Base-by-base conservation (phyloP, 2,888 invertebrate genomes). In the Stenolophus ochropezus region DNA sequence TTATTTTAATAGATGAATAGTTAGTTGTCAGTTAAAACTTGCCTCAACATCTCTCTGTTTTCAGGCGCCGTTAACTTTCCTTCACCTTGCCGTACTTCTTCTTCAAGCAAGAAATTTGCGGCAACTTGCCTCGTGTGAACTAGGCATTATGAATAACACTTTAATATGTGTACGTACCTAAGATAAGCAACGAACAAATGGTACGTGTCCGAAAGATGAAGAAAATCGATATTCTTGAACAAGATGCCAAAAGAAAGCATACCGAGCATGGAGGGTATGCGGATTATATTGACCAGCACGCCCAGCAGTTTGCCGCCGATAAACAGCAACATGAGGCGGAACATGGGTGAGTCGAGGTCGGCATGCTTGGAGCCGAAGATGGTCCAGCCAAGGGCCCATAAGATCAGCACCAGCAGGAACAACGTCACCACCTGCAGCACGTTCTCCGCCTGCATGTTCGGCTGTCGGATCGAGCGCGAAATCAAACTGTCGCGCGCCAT, bases 171-270 rank as follows among this genome's bases (percentile, higher is more conserved):
- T n/a, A n/a, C 33, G 6, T 85, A 91, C 91, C 92, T 90, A 51
- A 92, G 84, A 80, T 90, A 88, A 4, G 90, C 87, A 71, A 91
- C 91, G 18, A 91, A 87, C 77, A 87, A 87, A 16, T 88, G 86
- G 83, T 91, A 91, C 5, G 89, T 89, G 5, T 86, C 88, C 78
- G 86, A 83, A 25, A 91, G 90, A 78, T 90, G 85, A 23, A 91
- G 89, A 82, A 89, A 87, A 0, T 90, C 91, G 16, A 91, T 84
- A 85, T 92, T 91, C 71, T 90, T 87, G 75, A 91, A 89, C 4
- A 91, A 86, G 2, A 93, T 91, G 6, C 93, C 93, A 76, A 92
- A 91, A 65, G 93, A 87, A 0, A 93, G 87, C 93, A 93, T 93
- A 11, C 93, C 93, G 81, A 93, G 89, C 86, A 93, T 90, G 4